These are phyloP conservation scores for Acrocyrtus sp. DNA, from an alignment of 2,888 invertebrate genomes.

Conservation along the genomic window DNA sequence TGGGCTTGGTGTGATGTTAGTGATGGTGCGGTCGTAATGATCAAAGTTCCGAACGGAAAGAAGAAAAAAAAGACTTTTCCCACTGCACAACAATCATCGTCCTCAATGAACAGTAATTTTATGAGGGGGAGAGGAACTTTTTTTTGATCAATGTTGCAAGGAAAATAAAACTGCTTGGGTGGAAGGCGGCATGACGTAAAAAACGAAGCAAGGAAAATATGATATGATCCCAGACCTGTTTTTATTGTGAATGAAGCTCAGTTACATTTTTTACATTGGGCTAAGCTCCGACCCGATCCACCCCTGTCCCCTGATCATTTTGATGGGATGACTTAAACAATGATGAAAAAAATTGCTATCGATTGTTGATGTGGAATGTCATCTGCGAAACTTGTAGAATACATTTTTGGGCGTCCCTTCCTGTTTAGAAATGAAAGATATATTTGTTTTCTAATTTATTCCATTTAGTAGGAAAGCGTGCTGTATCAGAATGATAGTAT, in stretches of 20 bases:
- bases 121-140: slow-evolving; percentile 15
- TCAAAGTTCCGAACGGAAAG: slow-evolving; percentile 10
- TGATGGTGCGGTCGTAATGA: neutral
- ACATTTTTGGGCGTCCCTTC: too few relatives aligned
- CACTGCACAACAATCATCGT: neutral
- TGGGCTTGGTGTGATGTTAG: slow-evolving; percentile 6
- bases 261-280: too few relatives aligned
- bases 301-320: neutral
- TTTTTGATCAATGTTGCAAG: slow-evolving; percentile 26
- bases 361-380: neutral
- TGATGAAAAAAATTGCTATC: neutral
- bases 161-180: neutral
- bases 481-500: too few relatives aligned
- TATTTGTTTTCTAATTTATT: too few relatives aligned
- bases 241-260: neutral
- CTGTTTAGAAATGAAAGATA: too few relatives aligned
- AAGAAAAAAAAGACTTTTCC: slow-evolving; percentile 7
- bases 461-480: neutral
- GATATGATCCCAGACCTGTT: too few relatives aligned
- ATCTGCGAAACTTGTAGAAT: neutral
- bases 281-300: too few relatives aligned
- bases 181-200: too few relatives aligned
- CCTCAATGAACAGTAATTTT: slow-evolving; percentile 15
- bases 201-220: too few relatives aligned
- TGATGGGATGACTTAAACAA: neutral